Conservation (phyloP, 2,113 vertebrate species). For the Lota lota region DNA sequence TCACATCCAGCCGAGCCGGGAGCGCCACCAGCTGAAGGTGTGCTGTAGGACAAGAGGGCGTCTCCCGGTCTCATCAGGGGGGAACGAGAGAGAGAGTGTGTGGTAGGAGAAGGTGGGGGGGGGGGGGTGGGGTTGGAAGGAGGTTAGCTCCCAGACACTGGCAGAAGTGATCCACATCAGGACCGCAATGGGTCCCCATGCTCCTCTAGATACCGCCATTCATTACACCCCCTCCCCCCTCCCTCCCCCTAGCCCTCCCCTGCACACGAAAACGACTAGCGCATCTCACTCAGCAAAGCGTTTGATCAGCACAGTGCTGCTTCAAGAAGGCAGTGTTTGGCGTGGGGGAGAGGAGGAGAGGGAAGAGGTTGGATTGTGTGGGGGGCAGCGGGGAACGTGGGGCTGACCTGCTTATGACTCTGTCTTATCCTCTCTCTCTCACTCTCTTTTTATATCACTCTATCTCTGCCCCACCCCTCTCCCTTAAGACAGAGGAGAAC, state of each 20-base stretch:
- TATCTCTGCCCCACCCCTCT: constrained; percentile 2
- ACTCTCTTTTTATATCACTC: constrained; percentile 7
- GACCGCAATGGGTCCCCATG: constrained; percentile 20
- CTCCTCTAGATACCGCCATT: constrained; percentile 44
- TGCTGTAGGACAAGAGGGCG: no score
- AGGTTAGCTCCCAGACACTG: constrained; percentile 37
- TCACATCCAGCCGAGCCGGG: no score
- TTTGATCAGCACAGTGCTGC: constrained; percentile 54
- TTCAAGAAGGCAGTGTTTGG: background rate
- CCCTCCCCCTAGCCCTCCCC: background rate
- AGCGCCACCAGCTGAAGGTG: no score
- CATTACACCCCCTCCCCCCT: constrained; percentile 29
- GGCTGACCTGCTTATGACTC: constrained; percentile 48
- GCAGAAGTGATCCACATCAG: constrained; percentile 54
- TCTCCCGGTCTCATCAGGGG: background rate
- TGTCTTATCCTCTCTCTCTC: background rate
- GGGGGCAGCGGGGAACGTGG: constrained; percentile 26
- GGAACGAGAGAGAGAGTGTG: background rate
- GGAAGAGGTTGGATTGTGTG: background rate
- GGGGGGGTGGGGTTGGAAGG: constrained; percentile 38
- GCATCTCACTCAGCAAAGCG: constrained; percentile 52
- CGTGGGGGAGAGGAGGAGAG: background rate
- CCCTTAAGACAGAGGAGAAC: constrained; percentile 52
- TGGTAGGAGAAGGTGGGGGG: constrained; percentile 22
- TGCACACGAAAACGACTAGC: constrained; percentile 40